These are phyloP conservation scores for Gulo gulo DNA, from an alignment of 2,113 vertebrate genomes.

Conservation along the genomic window DNA sequence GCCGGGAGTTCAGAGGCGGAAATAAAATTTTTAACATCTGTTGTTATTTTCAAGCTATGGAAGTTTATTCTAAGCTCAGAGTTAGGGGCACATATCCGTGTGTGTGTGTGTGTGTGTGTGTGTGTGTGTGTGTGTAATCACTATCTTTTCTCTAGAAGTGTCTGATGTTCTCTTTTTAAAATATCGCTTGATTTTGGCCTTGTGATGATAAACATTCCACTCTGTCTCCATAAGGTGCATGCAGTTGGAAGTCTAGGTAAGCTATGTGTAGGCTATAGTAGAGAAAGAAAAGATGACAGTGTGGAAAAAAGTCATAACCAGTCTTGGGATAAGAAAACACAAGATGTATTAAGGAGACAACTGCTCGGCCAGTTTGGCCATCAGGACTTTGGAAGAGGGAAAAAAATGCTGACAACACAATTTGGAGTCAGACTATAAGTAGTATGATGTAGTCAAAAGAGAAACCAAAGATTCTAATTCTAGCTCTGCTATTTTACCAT, in stretches of 20 bases:
- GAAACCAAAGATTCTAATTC: background rate
- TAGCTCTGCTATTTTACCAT: background rate
- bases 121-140: background rate
- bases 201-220: background rate
- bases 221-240: background rate
- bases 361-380: background rate
- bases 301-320: background rate
- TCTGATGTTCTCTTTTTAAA: background rate
- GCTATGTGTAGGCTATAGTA: background rate
- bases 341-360: background rate
- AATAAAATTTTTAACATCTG: background rate
- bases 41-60: background rate
- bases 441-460: background rate
- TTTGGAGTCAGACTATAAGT: background rate
- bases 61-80: background rate
- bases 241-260: background rate
- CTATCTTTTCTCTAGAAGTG: background rate
- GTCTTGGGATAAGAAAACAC: background rate
- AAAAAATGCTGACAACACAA: background rate
- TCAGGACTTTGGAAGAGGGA: background rate
- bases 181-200: background rate
- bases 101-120: background rate
- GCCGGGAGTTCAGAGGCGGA: background rate
- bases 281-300: background rate
- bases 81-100: background rate